Conservation (phyloP, 2,888 invertebrate genomes). For the Napeogenes sylphis region DNA sequence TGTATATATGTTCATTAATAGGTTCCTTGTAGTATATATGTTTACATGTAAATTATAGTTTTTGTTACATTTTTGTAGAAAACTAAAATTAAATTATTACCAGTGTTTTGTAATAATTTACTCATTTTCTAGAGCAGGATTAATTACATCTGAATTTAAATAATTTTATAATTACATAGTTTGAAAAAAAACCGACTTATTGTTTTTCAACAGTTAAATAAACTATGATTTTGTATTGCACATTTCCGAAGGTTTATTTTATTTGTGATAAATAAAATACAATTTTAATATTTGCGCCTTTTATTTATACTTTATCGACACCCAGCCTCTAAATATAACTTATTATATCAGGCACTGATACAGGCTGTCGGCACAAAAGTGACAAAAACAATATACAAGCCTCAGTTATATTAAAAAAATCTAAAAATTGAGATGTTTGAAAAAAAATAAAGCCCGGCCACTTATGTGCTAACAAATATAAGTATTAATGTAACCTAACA, state of each 20-base stretch:
- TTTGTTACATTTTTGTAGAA: conserved; percentile 1
- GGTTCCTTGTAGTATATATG: neutral
- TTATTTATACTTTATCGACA: conserved; percentile 16
- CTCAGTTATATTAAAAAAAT: conserved; percentile 3
- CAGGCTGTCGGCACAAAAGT: conserved; percentile 3
- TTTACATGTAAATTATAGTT: neutral
- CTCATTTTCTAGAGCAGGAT: too few relatives aligned
- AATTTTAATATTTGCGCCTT: conserved; percentile 16
- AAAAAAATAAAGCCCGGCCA: neutral
- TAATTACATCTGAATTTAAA: too few relatives aligned
- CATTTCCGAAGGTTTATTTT: conserved; percentile 6
- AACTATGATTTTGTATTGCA: neutral
- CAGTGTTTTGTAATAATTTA: neutral
- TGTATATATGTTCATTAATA: conserved; percentile 1
- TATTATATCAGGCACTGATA: conserved; percentile 28
- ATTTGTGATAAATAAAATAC: conserved; percentile 13
- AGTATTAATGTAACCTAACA: neutral
- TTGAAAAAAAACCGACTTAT: too few relatives aligned
- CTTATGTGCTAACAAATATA: conserved; percentile 15
- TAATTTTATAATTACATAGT: too few relatives aligned
- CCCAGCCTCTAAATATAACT: conserved; percentile 9
- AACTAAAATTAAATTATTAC: neutral
- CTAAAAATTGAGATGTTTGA: neutral
- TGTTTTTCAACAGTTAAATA: too few relatives aligned
- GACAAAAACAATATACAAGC: neutral